phyloP scores from a whole-genome alignment of 2,888 invertebrate species.

The Tenthredo scrophulariae region DNA sequence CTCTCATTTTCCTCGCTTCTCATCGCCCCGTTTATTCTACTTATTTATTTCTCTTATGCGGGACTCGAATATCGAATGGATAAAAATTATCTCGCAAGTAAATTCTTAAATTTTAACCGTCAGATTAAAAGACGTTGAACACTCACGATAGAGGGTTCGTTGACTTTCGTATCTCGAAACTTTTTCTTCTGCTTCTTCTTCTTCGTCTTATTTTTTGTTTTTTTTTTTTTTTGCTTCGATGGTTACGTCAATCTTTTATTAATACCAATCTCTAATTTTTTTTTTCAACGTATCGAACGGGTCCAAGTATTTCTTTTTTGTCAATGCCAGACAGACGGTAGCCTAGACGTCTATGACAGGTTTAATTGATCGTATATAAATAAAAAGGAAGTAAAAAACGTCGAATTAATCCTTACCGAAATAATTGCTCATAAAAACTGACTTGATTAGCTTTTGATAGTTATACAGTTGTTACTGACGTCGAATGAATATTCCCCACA shows the following conservation, averaged over 20 bases:
- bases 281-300: constrained; percentile 37
- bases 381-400: not conserved
- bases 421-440: not conserved
- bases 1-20: not conserved
- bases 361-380: constrained; percentile 61
- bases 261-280: not conserved
- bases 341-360: constrained; percentile 64
- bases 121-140: constrained; percentile 52
- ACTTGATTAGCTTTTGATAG: not conserved
- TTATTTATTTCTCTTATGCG: not conserved
- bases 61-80: constrained; percentile 13
- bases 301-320: constrained; percentile 7
- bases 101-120: constrained; percentile 54
- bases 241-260: constrained; percentile 33
- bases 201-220: constrained; percentile 20
- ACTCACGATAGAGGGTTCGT: constrained; percentile 45
- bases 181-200: constrained; percentile 30
- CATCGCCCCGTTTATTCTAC: not conserved
- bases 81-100: constrained; percentile 54
- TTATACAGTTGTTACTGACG: not conserved
- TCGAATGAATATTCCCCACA: not conserved
- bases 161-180: constrained; percentile 42
- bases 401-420: not conserved
- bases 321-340: constrained; percentile 55
- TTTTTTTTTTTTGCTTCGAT: constrained; percentile 11